phyloP scores from a whole-genome alignment of 2,113 vertebrate genomes.

The Halcyon senegalensis region DNA sequence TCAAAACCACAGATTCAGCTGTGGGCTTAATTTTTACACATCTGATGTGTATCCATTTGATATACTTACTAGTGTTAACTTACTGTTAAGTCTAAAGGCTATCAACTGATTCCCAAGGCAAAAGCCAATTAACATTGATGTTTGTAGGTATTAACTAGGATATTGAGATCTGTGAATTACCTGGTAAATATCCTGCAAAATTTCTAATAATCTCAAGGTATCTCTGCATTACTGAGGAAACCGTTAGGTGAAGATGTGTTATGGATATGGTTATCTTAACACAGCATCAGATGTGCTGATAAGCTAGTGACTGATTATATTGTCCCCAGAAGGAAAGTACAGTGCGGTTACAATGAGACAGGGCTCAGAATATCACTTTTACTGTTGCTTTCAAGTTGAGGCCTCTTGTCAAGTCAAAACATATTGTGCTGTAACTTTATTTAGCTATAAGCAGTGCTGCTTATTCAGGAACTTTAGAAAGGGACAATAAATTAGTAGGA shows the following conservation, averaged over 20 bases:
- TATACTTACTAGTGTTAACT: not conserved
- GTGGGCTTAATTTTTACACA: not conserved
- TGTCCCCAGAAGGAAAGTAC: not conserved
- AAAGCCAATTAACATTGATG: not conserved
- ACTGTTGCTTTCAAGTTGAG: not conserved
- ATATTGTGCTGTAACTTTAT: not conserved
- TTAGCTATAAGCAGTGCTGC: not conserved
- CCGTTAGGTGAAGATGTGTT: not conserved
- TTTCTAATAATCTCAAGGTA: not conserved
- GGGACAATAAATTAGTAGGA: not conserved
- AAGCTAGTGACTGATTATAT: not conserved
- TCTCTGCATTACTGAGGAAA: not conserved
- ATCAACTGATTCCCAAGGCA: not conserved
- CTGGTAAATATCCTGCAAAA: not conserved
- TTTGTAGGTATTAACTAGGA: not conserved
- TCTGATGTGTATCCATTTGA: not conserved
- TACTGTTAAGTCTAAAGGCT: not conserved
- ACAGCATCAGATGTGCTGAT: not conserved
- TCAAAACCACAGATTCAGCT: not conserved
- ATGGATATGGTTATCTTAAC: not conserved
- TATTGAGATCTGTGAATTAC: not conserved
- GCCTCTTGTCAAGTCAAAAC: not conserved
- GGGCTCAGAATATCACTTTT: not conserved
- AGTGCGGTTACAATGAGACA: not conserved
- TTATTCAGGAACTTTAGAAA: not conserved